A percentile compares a stretch with the other conserved stretches of the same genome.
These are phyloP conservation scores for Anthrax anthrax DNA, from an alignment of 2,888 invertebrate genomes.

Conservation along the genomic window DNA sequence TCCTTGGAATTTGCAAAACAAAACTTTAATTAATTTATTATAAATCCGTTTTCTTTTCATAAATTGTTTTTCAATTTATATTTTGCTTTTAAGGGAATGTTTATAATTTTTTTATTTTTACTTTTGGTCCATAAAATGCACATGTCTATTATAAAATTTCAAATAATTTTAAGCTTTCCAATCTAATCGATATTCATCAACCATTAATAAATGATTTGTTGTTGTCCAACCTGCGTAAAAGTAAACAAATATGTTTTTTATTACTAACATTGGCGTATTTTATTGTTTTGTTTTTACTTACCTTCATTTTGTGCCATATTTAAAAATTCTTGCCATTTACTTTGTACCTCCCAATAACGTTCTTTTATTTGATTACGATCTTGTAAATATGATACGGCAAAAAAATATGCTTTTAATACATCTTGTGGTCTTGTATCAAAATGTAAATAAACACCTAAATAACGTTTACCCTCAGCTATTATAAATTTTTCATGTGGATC, in stretches of 20 bases:
- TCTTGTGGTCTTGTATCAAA: conserved; percentile 32
- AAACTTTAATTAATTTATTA: too few species aligned
- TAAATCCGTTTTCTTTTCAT: too few species aligned
- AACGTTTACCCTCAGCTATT: conserved; percentile 31
- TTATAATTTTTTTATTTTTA: neutral
- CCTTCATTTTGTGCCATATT: conserved; percentile 34
- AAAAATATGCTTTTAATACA: conserved; percentile 34
- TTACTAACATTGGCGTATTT: too few species aligned
- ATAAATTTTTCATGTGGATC: conserved; percentile 34
- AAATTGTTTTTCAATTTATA: too few species aligned
- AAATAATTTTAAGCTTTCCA: conserved; percentile 26
- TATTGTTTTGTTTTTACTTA: conserved; percentile 8
- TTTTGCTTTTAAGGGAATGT: too few species aligned
- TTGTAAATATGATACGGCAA: conserved; percentile 34
- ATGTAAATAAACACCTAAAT: conserved; percentile 32
- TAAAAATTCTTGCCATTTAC: conserved; percentile 38
- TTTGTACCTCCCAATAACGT: conserved; percentile 36
- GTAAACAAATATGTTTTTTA: conserved; percentile 3
- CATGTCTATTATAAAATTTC: too few species aligned
- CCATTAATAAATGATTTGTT: conserved; percentile 40
- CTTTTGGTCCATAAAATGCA: neutral
- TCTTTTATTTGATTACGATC: conserved; percentile 33
- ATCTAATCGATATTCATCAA: conserved; percentile 44
- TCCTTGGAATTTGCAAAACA: too few species aligned
- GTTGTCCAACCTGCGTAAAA: conserved; percentile 44